Base-by-base conservation (phyloP, 2,797 vertebrate species). In the Typhlichthys subterraneus region DNA sequence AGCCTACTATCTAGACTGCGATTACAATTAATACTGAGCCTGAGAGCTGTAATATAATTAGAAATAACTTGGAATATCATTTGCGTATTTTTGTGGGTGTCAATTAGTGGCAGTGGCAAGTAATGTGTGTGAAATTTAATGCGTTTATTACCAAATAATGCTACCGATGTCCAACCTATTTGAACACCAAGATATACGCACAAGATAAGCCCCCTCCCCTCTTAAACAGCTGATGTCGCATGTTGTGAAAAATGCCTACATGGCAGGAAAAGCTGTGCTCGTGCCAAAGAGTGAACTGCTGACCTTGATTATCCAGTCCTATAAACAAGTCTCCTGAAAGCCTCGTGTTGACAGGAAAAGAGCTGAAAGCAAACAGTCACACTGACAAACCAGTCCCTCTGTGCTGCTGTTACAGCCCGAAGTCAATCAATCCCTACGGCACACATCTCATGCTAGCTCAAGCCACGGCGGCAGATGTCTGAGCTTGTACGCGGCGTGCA, bases 291-390 rank as follows among this genome's bases (percentile, higher is more conserved):
- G 53, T 55, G 53, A 33, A 4, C 54, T 45, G 15, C 52, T n/a
- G 51, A 45, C 48, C 13, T 45, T 49, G 57, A 53, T 45, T 47
- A 59, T n/a, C 45, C 50, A 66, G 57, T 51, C 47, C 50, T 11
- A 45, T 42, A 52, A 55, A 51, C 45, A 63, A 29, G 46, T 42
- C 31, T 65, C 29, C 14, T 23, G 47, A 45, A 54, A 52, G 57
- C 12, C n/a, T 13, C 42, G 31, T 73, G 53, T 57, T 61, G 62
- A 53, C 45, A 61, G 38, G 46, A 49, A 3, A 29, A 45, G 46
- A 45, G 57, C 33, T 50, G 45, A 65, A 61, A 61, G 69, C 57
- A 65, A 61, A 69, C 45, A 46, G 48, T 10, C 11, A 45, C 38
- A 33, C 12, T 42, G 33, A 62, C 45, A 4, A 8, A 12, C 17